Evolutionary conservation across 1,140 invertebrate species (phyloP), one percentile per base, ranked within the genome.

Genomic region (Zophobas atratus): DNA sequence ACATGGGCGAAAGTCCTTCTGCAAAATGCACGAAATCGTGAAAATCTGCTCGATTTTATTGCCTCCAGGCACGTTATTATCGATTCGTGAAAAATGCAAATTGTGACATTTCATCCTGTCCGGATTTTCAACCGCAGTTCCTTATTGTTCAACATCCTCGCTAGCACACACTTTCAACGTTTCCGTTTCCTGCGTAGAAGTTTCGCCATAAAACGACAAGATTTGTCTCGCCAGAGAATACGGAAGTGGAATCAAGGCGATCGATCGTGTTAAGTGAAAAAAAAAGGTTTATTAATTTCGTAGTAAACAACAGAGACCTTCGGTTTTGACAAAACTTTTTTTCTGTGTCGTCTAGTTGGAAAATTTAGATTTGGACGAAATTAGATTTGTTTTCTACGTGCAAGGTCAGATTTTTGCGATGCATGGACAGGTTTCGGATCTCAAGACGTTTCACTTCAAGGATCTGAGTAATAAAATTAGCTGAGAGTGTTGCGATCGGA

Each of bases 361-460:
- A 55, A 55, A 55, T 55, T 55, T 55, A 34, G 35, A 55, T 55
- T 20, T 20, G 20, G 20, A 20, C 20, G 20, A 55, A 60, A 60
- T 60, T 35, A 39, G 56, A 60, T 60, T 39, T 60, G 56, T 60
- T 60, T 60, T 39, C 38, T 36, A 6, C 34, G 56, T 60, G 56
- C 56, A 60, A 60, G 56, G 56, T 60, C 38, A 60, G 56, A 60
- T 36, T 60, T 60, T 60, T 60, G 56, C 34, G 38, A 60, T 60
- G 56, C 56, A 60, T 60, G 56, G 56, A 60, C 36, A 60, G 56
- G 56, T 60, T 55, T 60, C 56, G 56, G 56, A 35, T 60, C 56
- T 39, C 35, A 60, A 60, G 56, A 60, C 56, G 56, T 60, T 60
- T n/a, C 56, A 60, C 56, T 39, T 39, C 56, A 60, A 60, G 36